Conservation (phyloP, 2,797 vertebrate genomes). For the Phoeniculus purpureus region DNA sequence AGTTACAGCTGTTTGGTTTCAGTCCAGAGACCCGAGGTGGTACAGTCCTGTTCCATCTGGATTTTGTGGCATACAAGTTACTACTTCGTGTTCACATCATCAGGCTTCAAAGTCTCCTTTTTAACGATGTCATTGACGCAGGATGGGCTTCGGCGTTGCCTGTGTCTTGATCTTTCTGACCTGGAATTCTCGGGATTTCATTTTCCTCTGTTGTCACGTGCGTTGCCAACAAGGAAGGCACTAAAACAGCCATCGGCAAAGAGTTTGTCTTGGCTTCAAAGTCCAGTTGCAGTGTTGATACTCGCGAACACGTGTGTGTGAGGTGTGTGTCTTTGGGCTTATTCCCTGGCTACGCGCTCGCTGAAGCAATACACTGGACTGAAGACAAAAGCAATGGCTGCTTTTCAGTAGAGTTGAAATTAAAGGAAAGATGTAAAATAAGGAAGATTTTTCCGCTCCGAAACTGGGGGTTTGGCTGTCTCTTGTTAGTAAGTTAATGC, state of each 20-base stretch:
- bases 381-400: conserved; percentile 9
- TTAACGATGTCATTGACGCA: not conserved
- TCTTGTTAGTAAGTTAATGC: not conserved
- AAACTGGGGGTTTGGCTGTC: conserved; percentile 6
- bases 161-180: not conserved
- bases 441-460: not conserved
- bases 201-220: not conserved
- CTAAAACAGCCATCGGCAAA: not conserved
- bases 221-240: not conserved
- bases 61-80: not conserved
- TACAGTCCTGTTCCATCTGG: not conserved
- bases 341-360: not conserved
- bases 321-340: not conserved
- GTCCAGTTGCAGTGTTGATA: not conserved
- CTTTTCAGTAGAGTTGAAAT: conserved; percentile 29
- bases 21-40: conserved; percentile 13
- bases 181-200: not conserved
- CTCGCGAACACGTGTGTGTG: not conserved
- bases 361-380: conserved; percentile 26
- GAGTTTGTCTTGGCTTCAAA: not conserved
- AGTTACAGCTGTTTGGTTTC: conserved; percentile 23
- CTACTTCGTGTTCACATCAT: not conserved
- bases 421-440: not conserved
- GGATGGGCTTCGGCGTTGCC: conserved; percentile 11
- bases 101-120: not conserved